These are phyloP conservation scores for Emys orbicularis DNA, from an alignment of 2,797 vertebrate genomes.

Conservation along the genomic window DNA sequence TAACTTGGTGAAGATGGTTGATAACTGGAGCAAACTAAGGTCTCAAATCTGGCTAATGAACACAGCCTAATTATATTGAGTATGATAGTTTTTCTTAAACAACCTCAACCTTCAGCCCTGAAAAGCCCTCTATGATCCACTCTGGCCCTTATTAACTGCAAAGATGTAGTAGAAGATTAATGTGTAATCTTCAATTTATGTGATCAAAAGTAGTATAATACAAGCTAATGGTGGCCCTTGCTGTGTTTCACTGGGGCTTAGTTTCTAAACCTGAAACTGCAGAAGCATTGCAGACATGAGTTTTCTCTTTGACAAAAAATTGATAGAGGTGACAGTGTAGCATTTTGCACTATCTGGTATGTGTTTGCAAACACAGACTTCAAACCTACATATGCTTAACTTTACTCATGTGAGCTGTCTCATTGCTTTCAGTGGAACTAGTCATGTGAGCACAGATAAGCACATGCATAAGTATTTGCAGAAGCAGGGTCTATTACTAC, in stretches of 20 bases:
- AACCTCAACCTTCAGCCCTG: conserved; percentile 11
- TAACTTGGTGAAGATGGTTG: conserved; percentile 41
- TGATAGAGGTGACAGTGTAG: conserved; percentile 29
- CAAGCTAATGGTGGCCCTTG: neutral
- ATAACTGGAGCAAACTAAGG: conserved; percentile 36
- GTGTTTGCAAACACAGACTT: neutral
- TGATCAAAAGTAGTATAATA: conserved; percentile 42
- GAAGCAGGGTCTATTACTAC: neutral
- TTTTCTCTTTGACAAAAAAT: conserved; percentile 62
- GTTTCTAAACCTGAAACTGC: conserved; percentile 50
- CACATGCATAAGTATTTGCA: neutral
- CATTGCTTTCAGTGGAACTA: neutral
- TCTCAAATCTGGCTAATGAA: neutral
- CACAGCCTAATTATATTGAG: neutral
- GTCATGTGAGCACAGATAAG: neutral
- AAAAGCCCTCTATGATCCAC: neutral
- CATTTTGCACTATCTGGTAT: neutral
- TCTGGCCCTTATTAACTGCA: conserved; percentile 1
- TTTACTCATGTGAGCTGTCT: neutral
- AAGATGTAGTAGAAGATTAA: conserved; percentile 1
- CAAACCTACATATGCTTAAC: neutral
- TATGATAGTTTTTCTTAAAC: neutral
- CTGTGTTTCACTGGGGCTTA: conserved; percentile 12
- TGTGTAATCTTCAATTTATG: conserved; percentile 14
- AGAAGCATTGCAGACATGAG: conserved; percentile 35